Base-by-base conservation (phyloP, 2,888 invertebrate genomes). In the Zele albiditarsus region DNA sequence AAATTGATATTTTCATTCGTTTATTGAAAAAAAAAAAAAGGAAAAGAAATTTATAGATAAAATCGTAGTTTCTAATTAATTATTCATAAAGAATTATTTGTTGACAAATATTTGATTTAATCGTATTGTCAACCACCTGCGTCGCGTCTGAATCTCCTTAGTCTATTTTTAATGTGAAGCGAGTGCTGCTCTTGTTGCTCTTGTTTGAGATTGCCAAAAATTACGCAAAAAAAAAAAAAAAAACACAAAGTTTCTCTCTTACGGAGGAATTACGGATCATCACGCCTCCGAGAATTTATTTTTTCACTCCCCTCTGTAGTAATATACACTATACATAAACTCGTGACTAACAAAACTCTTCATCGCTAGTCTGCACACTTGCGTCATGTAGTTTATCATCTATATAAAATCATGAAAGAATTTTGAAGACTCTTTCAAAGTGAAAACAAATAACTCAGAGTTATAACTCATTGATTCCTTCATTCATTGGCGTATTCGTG, bases 121-220 rank as follows among this genome's bases (percentile, higher is more conserved):
- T n/a, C 16, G 46, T 46, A 16, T 46, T n/a, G 16, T 16, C n/a
- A n/a, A 60, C 63, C 63, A 63, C 31, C 33, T 63, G 63, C 63
- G 25, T 12, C 38, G 27, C 49, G 27, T 25, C 5, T 49, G 27
- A 27, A 58, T 68, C 28, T n/a, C 28, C 49, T 8, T 8, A 68
- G 53, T 68, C 27, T 68, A 49, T 68, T 49, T 68, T 68, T 49
- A 53, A 49, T 38, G 38, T 38, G 38, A 38, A 6, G 2, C 12
- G 38, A 38, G 38, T 38, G 38, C 2, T 12, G 8, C n/a, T n/a
- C n/a, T n/a, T n/a, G n/a, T n/a, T n/a, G n/a, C n/a, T n/a, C n/a
- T n/a, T 16, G 25, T 38, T 49, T 53, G 23, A 31, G 27, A 68
- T 53, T 68, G 67, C 53, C 67, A 53, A 53, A 53, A 28, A 49